Evolutionary conservation across 2,888 invertebrate genomes (phyloP).

Genomic region (Catocala nupta): DNA sequence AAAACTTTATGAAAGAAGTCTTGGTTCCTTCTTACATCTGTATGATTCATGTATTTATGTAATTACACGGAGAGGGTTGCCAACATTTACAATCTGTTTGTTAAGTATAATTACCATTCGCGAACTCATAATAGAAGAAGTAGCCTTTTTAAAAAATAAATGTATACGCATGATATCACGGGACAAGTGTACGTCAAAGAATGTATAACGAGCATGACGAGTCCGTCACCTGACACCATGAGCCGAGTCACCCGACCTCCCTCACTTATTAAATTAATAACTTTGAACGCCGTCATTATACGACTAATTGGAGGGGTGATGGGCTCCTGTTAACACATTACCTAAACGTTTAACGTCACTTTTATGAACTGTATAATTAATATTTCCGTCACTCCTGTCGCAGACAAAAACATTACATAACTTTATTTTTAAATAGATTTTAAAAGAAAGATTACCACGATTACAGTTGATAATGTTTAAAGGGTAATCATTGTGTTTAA

Average conservation of each 20-base stretch:
- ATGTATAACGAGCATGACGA: constrained; percentile 35
- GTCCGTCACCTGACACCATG: constrained; percentile 66
- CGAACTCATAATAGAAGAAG: no score
- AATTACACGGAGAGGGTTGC: constrained; percentile 18
- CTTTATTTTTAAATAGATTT: constrained; percentile 9
- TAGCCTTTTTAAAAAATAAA: no score
- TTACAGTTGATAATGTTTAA: no score
- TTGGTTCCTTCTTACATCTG: constrained; percentile 75
- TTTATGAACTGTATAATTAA: constrained; percentile 84
- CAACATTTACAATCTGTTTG: not conserved
- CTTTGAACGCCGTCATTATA: constrained; percentile 83
- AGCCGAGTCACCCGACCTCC: constrained; percentile 69
- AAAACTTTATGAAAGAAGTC: constrained; percentile 82
- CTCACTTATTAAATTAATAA: constrained; percentile 87
- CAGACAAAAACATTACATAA: constrained; percentile 23
- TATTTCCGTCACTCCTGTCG: constrained; percentile 59
- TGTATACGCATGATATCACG: not conserved
- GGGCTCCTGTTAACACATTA: constrained; percentile 82
- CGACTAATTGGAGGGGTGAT: constrained; percentile 85
- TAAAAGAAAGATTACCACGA: not conserved
- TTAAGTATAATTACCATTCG: not conserved
- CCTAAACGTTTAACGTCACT: constrained; percentile 80
- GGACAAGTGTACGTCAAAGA: not conserved
- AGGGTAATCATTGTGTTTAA: no score
- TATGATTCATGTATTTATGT: constrained; percentile 51